Evolutionary conservation across 2,113 vertebrate species (phyloP).

Genomic region (Antidorcas marsupialis): DNA sequence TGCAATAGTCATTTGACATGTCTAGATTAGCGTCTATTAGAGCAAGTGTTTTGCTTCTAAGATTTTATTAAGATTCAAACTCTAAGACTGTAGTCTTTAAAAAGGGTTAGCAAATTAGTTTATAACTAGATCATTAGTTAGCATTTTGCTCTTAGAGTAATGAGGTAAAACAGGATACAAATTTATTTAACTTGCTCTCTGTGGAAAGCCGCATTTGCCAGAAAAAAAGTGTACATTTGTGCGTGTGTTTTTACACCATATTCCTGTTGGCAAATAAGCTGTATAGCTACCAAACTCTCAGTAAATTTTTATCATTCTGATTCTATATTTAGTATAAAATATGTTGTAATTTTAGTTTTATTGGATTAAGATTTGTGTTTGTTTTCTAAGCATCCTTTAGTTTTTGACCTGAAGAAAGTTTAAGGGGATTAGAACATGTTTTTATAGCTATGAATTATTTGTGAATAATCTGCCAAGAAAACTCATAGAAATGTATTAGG

Average conservation of each 20-base stretch:
- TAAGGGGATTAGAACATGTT: neutral
- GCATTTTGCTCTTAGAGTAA: conserved; percentile 2
- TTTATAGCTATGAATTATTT: neutral
- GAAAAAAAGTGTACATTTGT: neutral
- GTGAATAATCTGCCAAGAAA: conserved; percentile 1
- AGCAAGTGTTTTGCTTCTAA: conserved; percentile 14
- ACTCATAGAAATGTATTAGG: neutral
- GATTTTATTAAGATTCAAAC: neutral
- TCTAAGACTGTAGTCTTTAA: neutral
- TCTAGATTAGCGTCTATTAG: conserved; percentile 6
- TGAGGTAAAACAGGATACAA: neutral
- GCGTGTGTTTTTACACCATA: neutral
- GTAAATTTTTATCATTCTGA: neutral
- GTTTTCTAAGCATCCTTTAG: neutral
- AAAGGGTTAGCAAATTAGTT: neutral
- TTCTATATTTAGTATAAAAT: neutral
- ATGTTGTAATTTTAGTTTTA: neutral
- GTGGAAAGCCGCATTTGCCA: conserved; percentile 1
- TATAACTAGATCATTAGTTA: neutral
- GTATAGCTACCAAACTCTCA: neutral
- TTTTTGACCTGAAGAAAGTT: neutral
- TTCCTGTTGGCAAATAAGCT: neutral
- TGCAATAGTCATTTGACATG: neutral
- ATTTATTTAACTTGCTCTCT: neutral
- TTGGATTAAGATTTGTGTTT: neutral